Percentiles rank a stretch among this genome's conserved stretches.
Conservation (phyloP, 2,113 vertebrate species). For the Dendropsophus ebraccatus region DNA sequence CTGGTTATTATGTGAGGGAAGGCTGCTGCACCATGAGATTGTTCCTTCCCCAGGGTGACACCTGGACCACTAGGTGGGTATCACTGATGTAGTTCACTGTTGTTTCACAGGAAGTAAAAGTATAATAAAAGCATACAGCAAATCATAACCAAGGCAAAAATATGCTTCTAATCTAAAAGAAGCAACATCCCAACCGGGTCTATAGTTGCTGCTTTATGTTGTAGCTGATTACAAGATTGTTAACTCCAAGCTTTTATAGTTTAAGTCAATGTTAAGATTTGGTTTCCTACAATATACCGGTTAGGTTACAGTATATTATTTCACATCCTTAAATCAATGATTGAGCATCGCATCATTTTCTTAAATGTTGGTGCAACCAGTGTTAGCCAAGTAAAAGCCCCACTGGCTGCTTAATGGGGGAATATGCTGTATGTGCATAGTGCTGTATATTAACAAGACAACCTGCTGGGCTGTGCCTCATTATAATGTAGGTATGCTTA, state of each 20-base stretch:
- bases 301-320: background rate
- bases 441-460: constrained; percentile 3
- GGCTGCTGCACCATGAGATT: background rate
- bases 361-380: background rate
- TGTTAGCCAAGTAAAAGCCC: constrained; percentile 16
- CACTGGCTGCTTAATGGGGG: constrained; percentile 44
- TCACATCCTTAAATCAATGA: background rate
- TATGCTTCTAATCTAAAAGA: background rate
- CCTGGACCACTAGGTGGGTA: background rate
- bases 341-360: background rate
- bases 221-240: background rate
- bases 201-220: background rate
- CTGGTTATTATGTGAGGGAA: no score
- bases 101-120: background rate
- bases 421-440: background rate
- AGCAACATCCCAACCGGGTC: background rate
- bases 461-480: constrained; percentile 5
- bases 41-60: background rate
- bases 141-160: background rate
- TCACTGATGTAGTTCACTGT: background rate
- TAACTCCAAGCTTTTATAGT: background rate
- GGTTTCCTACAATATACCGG: no score
- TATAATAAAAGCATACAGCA: background rate
- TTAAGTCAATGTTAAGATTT: background rate
- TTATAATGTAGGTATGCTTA: constrained; percentile 15